Evolutionary conservation across 1,140 invertebrate genomes (phyloP).

Genomic region (Drosophila nigrodunni): DNA sequence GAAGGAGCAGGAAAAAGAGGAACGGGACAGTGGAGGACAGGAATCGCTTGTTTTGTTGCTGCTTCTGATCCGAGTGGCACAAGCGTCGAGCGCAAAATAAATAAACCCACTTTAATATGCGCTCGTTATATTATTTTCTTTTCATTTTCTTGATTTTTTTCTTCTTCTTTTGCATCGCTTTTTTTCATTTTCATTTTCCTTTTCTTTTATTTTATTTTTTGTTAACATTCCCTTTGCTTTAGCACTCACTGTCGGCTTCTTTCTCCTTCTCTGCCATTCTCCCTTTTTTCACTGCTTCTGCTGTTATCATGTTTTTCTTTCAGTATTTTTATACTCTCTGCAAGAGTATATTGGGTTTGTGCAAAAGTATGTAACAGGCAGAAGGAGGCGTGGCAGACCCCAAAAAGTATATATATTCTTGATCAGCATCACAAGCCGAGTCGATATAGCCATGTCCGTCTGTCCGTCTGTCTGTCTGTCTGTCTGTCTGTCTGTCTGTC

Average conservation of each 20-base stretch:
- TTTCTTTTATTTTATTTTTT: slow-evolving; percentile 12
- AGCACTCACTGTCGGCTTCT: slow-evolving; percentile 6
- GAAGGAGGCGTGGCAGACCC: too few species aligned
- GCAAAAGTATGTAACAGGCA: too few species aligned
- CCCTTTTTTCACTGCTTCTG: slow-evolving; percentile 8
- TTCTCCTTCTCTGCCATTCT: not conserved
- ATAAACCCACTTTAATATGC: slow-evolving; percentile 83
- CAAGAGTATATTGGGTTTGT: too few species aligned
- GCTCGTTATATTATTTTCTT: slow-evolving; percentile 84
- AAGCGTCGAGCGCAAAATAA: slow-evolving; percentile 79
- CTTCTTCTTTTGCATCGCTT: slow-evolving; percentile 40
- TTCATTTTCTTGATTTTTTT: slow-evolving; percentile 81
- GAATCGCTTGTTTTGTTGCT: slow-evolving; percentile 8
- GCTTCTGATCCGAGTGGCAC: slow-evolving; percentile 56
- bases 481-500: too few species aligned
- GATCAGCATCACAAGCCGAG: too few species aligned
- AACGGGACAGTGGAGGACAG: not conserved
- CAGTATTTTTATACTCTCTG: too few species aligned
- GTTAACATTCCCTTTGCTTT: slow-evolving; percentile 29
- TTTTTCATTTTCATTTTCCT: slow-evolving; percentile 70
- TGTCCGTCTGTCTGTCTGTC: too few species aligned
- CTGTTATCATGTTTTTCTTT: slow-evolving; percentile 47
- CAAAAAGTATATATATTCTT: too few species aligned
- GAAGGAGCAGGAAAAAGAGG: not conserved
- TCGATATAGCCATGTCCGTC: too few species aligned